Percentiles rank a stretch among this genome's conserved stretches.
Evolutionary conservation across 2,888 invertebrate species (phyloP).

Genomic region (Proisotoma minuta): DNA sequence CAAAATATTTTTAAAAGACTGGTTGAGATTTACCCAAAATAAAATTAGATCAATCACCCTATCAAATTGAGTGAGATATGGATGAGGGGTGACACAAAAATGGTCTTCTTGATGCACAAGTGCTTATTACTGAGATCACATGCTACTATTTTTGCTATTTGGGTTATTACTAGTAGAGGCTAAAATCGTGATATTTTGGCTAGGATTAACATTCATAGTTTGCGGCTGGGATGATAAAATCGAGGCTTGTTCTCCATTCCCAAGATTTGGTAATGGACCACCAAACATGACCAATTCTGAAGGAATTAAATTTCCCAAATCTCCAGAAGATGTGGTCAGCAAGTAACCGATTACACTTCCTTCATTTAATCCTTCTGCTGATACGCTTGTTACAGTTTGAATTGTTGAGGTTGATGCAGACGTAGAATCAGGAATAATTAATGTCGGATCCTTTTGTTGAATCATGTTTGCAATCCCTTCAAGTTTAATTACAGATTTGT

Average conservation of each 20-base stretch:
- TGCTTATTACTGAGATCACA: conserved; percentile 38
- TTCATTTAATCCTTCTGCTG: conserved; percentile 25
- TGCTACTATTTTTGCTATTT: conserved; percentile 23
- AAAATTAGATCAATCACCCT: conserved; percentile 22
- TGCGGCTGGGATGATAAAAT: conserved; percentile 2
- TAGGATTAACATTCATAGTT: neutral
- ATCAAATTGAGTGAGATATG: conserved; percentile 23
- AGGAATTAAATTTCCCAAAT: conserved; percentile 30
- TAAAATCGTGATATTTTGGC: conserved; percentile 7
- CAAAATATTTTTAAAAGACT: neutral
- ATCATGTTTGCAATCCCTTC: neutral
- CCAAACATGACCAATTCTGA: conserved; percentile 31
- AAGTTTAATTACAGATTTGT: neutral
- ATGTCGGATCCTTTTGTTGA: neutral
- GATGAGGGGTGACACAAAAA: conserved; percentile 26
- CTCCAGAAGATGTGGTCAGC: conserved; percentile 32
- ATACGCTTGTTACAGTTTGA: conserved; percentile 18
- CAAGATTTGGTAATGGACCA: conserved; percentile 29
- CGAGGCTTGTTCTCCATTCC: neutral
- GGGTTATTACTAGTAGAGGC: conserved; percentile 19
- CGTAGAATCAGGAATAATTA: conserved; percentile 10
- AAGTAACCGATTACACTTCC: conserved; percentile 41
- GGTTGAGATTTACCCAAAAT: conserved; percentile 6
- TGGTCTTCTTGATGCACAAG: conserved; percentile 14
- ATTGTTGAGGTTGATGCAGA: conserved; percentile 23